A percentile compares a stretch with the other conserved stretches of the same genome.
Conservation (phyloP, 2,797 vertebrate species). For the Tadarida brasiliensis region DNA sequence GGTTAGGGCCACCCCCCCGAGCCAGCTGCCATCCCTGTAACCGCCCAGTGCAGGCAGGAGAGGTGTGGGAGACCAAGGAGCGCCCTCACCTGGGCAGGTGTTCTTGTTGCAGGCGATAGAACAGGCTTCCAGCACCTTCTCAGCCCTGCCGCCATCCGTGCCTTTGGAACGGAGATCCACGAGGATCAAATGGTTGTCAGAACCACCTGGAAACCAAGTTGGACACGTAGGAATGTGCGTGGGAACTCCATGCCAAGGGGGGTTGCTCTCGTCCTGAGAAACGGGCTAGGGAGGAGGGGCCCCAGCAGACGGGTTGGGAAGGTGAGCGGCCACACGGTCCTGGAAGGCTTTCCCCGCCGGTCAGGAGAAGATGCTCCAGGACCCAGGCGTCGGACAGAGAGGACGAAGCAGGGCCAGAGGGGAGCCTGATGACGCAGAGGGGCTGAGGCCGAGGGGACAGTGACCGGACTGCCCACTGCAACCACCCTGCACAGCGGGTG, state of each 20-base stretch:
- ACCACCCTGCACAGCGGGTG: background rate
- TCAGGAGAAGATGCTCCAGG: background rate
- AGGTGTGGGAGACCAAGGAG: background rate
- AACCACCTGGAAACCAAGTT: constrained; percentile 91
- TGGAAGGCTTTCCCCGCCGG: background rate
- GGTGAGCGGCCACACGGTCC: background rate
- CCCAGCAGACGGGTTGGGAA: background rate
- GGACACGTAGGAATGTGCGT: background rate
- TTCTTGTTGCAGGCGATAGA: constrained; percentile 99
- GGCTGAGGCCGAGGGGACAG: background rate
- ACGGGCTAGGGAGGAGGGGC: accelerated
- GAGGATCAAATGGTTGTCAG: constrained; percentile 97
- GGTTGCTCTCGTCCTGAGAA: background rate
- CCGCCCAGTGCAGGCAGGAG: background rate
- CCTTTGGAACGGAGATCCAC: constrained; percentile 95
- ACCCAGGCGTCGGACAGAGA: background rate
- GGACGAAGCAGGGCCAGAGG: too few relatives aligned
- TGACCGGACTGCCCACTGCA: background rate
- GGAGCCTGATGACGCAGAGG: background rate
- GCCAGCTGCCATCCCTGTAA: background rate
- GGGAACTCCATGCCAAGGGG: background rate
- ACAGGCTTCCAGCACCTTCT: constrained; percentile 97
- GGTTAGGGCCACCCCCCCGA: background rate
- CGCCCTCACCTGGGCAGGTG: constrained; percentile 94
- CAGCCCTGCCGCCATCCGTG: constrained; percentile 95